Evolutionary conservation across 1,140 invertebrate genomes (phyloP).

Genomic region (Drosophila suzukii): DNA sequence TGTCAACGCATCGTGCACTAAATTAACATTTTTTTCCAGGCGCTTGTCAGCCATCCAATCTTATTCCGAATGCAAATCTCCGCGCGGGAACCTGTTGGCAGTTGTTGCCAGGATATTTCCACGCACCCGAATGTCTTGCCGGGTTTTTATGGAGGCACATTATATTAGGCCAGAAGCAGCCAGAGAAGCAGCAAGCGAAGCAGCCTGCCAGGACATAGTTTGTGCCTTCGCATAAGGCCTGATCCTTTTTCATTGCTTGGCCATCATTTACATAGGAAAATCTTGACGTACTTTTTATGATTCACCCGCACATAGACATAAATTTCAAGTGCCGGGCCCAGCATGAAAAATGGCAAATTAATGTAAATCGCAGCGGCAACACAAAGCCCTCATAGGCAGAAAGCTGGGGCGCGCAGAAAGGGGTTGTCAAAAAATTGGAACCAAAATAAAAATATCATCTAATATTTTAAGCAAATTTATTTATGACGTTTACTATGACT

Average conservation of each 20-base stretch:
- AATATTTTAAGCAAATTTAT: too few species aligned
- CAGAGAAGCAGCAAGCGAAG: not conserved
- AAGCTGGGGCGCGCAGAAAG: not conserved
- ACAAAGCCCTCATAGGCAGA: conserved; percentile 46
- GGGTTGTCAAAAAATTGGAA: not conserved
- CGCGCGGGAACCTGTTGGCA: conserved; percentile 64
- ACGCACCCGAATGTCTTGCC: conserved; percentile 33
- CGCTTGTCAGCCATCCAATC: conserved; percentile 72
- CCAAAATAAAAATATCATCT: too few species aligned
- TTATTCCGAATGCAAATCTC: conserved; percentile 79
- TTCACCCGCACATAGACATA: conserved; percentile 56
- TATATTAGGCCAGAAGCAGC: not conserved
- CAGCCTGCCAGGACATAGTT: conserved; percentile 30
- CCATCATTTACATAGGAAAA: conserved; percentile 76
- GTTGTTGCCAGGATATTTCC: conserved; percentile 58
- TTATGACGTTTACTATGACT: too few species aligned
- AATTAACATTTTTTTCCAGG: conserved; percentile 77
- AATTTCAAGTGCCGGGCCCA: conserved; percentile 57
- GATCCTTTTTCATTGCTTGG: conserved; percentile 66
- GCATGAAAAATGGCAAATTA: conserved; percentile 84
- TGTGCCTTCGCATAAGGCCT: conserved; percentile 36
- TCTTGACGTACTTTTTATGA: conserved; percentile 70
- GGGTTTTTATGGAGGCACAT: conserved; percentile 50
- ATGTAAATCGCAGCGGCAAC: conserved; percentile 78
- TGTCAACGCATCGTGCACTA: conserved; percentile 78